A percentile compares a stretch with the other conserved stretches of the same genome.
phyloP scores from a whole-genome alignment of 2,888 invertebrate species.

The Xestia sexstrigata region DNA sequence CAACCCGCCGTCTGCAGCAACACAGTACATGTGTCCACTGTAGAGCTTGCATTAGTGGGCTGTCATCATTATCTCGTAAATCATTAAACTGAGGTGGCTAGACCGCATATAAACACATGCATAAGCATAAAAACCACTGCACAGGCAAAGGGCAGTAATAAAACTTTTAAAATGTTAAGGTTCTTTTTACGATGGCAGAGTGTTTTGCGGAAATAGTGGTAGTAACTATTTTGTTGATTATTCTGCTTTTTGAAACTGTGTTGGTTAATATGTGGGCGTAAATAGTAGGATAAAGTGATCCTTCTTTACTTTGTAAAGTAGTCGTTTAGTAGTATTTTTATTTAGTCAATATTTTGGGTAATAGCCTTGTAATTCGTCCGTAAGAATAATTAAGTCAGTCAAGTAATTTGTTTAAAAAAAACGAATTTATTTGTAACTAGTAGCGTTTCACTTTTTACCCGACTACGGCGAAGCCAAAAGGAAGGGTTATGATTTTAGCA shows the following conservation, averaged over 20 bases:
- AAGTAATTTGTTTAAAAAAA: no score
- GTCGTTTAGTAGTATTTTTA: no score
- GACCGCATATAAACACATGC: conserved; percentile 8
- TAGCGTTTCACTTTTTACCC: no score
- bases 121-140: conserved; percentile 37
- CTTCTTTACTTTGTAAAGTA: no score
- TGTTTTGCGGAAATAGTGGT: conserved; percentile 2
- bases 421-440: no score
- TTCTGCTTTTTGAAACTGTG: neutral
- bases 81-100: conserved; percentile 51
- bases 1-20: neutral
- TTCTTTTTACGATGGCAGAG: conserved; percentile 8
- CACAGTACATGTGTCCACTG: conserved; percentile 2
- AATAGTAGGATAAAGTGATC: neutral
- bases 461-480: no score
- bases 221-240: neutral
- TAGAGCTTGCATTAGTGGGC: conserved; percentile 39
- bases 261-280: neutral
- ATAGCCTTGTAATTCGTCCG: no score
- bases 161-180: conserved; percentile 15
- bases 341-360: no score
- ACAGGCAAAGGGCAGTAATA: conserved; percentile 6
- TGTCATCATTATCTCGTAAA: conserved; percentile 50
- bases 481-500: no score
- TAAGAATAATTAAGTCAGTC: no score